Conservation (phyloP, 2,888 invertebrate genomes). For the Eupithecia vulgata region DNA sequence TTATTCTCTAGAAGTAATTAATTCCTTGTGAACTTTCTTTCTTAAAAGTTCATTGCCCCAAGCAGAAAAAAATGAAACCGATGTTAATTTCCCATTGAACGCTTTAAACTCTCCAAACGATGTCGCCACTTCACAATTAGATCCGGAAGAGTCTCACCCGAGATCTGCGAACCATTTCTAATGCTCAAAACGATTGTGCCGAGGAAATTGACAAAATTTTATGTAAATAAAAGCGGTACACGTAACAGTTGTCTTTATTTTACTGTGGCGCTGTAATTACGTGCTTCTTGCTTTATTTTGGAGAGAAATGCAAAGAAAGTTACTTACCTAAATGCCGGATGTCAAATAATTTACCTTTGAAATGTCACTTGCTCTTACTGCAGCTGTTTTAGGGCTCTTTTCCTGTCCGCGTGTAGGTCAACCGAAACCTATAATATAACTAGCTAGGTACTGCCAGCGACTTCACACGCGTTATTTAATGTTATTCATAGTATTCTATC, state of each 20-base stretch:
- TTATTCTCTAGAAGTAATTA: too few relatives aligned
- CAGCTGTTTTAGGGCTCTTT: not conserved
- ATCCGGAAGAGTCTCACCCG: conserved; percentile 73
- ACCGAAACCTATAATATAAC: too few relatives aligned
- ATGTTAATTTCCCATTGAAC: conserved; percentile 45
- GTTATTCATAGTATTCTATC: too few relatives aligned
- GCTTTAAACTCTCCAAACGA: conserved; percentile 49
- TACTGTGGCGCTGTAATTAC: conserved; percentile 38
- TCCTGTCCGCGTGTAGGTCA: too few relatives aligned
- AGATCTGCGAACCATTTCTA: conserved; percentile 65
- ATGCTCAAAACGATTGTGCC: conserved; percentile 56
- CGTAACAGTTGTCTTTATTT: conserved; percentile 43
- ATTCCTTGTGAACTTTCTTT: conserved; percentile 4
- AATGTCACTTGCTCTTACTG: conserved; percentile 6
- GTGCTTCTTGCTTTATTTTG: conserved; percentile 41
- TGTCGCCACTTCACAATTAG: conserved; percentile 71
- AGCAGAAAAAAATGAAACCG: conserved; percentile 11
- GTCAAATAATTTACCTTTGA: conserved; percentile 2
- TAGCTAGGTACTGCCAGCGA: too few relatives aligned
- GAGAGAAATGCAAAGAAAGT: conserved; percentile 43
- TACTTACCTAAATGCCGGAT: conserved; percentile 20
- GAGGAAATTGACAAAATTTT: conserved; percentile 55
- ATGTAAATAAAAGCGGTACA: conserved; percentile 51
- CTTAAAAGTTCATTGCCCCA: conserved; percentile 10
- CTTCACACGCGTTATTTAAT: too few relatives aligned